phyloP scores from a whole-genome alignment of 2,888 invertebrate species.

The Coelinius sp. region DNA sequence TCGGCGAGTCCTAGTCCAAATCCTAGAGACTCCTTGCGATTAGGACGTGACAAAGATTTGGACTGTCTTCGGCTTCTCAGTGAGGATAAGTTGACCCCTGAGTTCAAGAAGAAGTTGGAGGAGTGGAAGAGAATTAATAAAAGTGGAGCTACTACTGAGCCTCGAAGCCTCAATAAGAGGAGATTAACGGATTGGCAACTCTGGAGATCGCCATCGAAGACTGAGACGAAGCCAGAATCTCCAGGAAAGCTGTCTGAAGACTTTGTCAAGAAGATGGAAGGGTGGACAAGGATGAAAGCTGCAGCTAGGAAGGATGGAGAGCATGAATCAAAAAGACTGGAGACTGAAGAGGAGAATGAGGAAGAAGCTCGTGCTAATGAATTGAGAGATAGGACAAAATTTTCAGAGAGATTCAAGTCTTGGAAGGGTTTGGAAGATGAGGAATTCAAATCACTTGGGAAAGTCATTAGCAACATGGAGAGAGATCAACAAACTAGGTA shows the following conservation, averaged over 20 bases:
- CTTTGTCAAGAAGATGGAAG: constrained; percentile 86
- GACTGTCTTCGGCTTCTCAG: constrained; percentile 64
- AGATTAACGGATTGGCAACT: constrained; percentile 77
- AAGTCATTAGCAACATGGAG: constrained; percentile 75
- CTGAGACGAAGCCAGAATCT: constrained; percentile 48
- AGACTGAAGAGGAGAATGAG: constrained; percentile 36
- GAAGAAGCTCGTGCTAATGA: constrained; percentile 9
- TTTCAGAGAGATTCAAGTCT: constrained; percentile 46
- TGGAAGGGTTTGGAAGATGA: constrained; percentile 69
- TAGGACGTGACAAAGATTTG: constrained; percentile 48
- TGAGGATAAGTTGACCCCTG: constrained; percentile 83
- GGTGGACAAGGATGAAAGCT: constrained; percentile 77
- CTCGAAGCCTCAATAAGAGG: constrained; percentile 60
- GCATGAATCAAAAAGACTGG: constrained; percentile 43
- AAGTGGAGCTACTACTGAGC: constrained; percentile 57
- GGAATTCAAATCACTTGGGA: constrained; percentile 75
- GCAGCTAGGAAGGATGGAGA: constrained; percentile 64
- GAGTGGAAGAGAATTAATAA: constrained; percentile 88
- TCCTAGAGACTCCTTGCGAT: constrained; percentile 34
- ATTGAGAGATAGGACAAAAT: constrained; percentile 55
- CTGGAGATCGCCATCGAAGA: constrained; percentile 72
- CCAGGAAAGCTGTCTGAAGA: constrained; percentile 73
- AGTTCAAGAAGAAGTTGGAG: constrained; percentile 86
- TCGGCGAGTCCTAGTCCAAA: constrained; percentile 34
- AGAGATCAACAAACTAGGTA: constrained; percentile 77